Evolutionary conservation across 2,888 invertebrate genomes (phyloP).

Genomic region (Elysia crispata): DNA sequence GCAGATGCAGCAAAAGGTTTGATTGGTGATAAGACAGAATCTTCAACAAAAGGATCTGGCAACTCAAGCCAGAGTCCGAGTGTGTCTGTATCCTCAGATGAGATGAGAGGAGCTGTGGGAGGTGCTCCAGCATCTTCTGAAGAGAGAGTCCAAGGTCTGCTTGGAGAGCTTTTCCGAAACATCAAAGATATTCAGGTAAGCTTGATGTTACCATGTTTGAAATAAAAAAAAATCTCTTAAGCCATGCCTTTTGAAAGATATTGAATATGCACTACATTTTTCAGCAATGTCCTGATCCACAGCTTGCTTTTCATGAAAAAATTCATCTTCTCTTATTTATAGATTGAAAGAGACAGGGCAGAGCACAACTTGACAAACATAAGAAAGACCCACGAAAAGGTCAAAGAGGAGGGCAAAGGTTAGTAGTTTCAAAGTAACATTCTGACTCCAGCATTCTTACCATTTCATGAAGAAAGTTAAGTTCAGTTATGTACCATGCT

Average conservation of each 20-base stretch:
- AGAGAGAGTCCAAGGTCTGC: slow-evolving; percentile 83
- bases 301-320: neutral
- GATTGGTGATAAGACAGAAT: slow-evolving; percentile 28
- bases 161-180: slow-evolving; percentile 86
- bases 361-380: slow-evolving; percentile 89
- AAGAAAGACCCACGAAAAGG: slow-evolving; percentile 85
- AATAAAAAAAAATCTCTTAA: no score
- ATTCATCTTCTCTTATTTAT: slow-evolving; percentile 41
- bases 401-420: slow-evolving; percentile 78
- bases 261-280: no score
- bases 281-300: no score
- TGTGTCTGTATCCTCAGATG: slow-evolving; percentile 42
- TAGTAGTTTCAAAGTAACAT: no score
- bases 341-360: slow-evolving; percentile 86
- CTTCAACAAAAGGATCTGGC: neutral
- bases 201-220: neutral
- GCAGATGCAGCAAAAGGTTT: neutral
- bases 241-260: no score
- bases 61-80: slow-evolving; percentile 39
- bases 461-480: no score
- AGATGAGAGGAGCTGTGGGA: slow-evolving; percentile 24
- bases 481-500: no score
- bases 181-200: slow-evolving; percentile 87
- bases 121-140: slow-evolving; percentile 40
- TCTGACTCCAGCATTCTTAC: no score